Conservation (phyloP, 2,888 invertebrate species). For the Watsonalla binaria region DNA sequence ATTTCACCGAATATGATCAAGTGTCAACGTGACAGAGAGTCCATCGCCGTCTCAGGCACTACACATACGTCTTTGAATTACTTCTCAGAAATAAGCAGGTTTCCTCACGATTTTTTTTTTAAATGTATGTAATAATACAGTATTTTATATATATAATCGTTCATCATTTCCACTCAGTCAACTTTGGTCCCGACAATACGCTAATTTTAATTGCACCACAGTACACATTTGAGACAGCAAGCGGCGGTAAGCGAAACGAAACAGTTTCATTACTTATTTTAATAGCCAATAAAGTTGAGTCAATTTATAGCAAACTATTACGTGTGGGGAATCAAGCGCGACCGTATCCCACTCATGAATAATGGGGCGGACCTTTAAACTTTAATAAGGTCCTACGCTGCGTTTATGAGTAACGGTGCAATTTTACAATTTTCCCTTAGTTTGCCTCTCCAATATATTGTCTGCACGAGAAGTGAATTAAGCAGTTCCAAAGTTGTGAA, state of each 20-base stretch:
- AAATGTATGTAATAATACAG: too few relatives aligned
- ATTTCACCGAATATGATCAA: too few relatives aligned
- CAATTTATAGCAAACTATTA: conserved; percentile 68
- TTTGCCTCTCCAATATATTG: conserved; percentile 31
- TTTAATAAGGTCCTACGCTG: conserved; percentile 59
- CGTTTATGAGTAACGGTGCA: conserved; percentile 49
- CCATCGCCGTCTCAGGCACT: too few relatives aligned
- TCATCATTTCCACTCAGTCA: too few relatives aligned
- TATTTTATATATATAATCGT: too few relatives aligned
- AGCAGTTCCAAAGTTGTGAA: conserved; percentile 20
- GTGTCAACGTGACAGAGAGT: too few relatives aligned
- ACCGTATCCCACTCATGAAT: conserved; percentile 55
- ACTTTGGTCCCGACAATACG: too few relatives aligned
- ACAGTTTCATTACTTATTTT: conserved; percentile 71
- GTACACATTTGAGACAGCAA: conserved; percentile 6
- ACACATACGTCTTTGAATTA: too few relatives aligned
- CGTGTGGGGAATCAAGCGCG: conserved; percentile 64
- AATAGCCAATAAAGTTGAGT: conserved; percentile 70
- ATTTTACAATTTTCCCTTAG: conserved; percentile 50
- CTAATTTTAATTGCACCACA: neutral
- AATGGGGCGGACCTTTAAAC: conserved; percentile 61
- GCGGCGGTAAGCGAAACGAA: conserved; percentile 23
- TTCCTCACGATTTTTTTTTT: too few relatives aligned
- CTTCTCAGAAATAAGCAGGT: too few relatives aligned
- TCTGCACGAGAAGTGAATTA: conserved; percentile 27